These are phyloP conservation scores for Thymelicus acteon DNA, from an alignment of 2,888 invertebrate genomes.

Conservation along the genomic window DNA sequence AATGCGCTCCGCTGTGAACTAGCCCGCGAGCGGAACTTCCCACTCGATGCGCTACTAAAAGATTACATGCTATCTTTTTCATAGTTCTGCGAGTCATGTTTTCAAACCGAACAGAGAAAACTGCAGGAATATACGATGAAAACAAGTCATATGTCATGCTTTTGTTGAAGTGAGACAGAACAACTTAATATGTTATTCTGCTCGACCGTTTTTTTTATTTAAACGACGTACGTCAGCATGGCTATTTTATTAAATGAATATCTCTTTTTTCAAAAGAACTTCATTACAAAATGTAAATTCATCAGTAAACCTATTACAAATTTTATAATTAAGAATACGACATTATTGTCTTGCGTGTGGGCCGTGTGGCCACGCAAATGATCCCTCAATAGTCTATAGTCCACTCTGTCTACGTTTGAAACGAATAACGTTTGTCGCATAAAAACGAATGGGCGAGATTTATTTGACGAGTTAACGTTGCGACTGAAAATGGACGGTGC, in stretches of 20 bases:
- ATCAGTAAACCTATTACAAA: too few species aligned
- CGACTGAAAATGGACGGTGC: constrained; percentile 47
- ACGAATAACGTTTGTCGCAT: constrained; percentile 44
- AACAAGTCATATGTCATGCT: neutral
- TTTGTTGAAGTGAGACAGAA: constrained; percentile 25
- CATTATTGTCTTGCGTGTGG: too few species aligned
- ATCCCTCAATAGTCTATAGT: neutral
- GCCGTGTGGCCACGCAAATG: neutral
- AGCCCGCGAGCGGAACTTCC: constrained; percentile 33
- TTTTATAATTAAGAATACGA: too few species aligned
- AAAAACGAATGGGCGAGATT: constrained; percentile 43
- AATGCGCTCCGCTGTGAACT: constrained; percentile 29
- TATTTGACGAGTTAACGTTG: constrained; percentile 45
- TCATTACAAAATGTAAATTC: too few species aligned
- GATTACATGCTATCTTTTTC: constrained; percentile 33
- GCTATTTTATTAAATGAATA: too few species aligned
- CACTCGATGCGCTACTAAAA: constrained; percentile 28
- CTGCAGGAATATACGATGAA: neutral
- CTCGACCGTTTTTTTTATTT: too few species aligned
- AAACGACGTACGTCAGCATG: too few species aligned
- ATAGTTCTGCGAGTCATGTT: constrained; percentile 39
- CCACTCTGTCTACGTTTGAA: constrained; percentile 22
- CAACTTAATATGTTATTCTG: neutral
- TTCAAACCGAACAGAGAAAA: neutral
- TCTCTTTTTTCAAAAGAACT: too few species aligned